Evolutionary conservation across 2,888 invertebrate genomes (phyloP).

Genomic region (Spodoptera exigua): DNA sequence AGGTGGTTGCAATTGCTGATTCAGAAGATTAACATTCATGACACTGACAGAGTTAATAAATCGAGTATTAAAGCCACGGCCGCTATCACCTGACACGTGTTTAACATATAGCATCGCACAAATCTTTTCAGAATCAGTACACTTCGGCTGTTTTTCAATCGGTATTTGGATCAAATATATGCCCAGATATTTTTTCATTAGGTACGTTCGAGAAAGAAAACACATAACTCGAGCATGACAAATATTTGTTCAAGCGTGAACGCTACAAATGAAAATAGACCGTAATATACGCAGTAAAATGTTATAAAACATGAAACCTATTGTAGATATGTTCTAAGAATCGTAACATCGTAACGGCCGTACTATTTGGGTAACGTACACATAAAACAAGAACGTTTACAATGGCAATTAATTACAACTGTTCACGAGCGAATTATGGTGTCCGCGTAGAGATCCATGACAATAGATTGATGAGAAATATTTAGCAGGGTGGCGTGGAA

Average conservation of each 20-base stretch:
- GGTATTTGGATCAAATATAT: slow-evolving; percentile 38
- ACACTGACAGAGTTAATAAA: slow-evolving; percentile 40
- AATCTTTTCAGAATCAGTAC: slow-evolving; percentile 19
- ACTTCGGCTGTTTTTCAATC: slow-evolving; percentile 27
- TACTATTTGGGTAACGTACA: slow-evolving; percentile 37
- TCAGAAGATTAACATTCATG: slow-evolving; percentile 33
- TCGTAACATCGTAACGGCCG: slow-evolving; percentile 35
- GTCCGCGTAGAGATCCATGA: slow-evolving; percentile 32
- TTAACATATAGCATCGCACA: slow-evolving; percentile 1
- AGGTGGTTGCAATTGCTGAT: slow-evolving; percentile 15
- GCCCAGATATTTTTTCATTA: slow-evolving; percentile 44
- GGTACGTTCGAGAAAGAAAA: slow-evolving; percentile 40
- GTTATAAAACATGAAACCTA: slow-evolving; percentile 35
- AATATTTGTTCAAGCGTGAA: slow-evolving; percentile 48
- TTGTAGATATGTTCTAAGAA: slow-evolving; percentile 49
- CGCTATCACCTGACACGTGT: slow-evolving; percentile 17
- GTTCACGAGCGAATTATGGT: slow-evolving; percentile 51
- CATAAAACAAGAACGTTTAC: slow-evolving; percentile 49
- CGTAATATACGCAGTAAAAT: slow-evolving; percentile 31
- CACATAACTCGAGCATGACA: slow-evolving; percentile 39
- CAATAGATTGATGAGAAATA: slow-evolving; percentile 47
- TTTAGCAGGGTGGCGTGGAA: slow-evolving; percentile 8
- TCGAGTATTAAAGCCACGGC: slow-evolving; percentile 20
- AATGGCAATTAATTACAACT: slow-evolving; percentile 50
- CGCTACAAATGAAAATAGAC: slow-evolving; percentile 45